Evolutionary conservation across 2,888 invertebrate species (phyloP).

Genomic region (Odiellus spinosus): DNA sequence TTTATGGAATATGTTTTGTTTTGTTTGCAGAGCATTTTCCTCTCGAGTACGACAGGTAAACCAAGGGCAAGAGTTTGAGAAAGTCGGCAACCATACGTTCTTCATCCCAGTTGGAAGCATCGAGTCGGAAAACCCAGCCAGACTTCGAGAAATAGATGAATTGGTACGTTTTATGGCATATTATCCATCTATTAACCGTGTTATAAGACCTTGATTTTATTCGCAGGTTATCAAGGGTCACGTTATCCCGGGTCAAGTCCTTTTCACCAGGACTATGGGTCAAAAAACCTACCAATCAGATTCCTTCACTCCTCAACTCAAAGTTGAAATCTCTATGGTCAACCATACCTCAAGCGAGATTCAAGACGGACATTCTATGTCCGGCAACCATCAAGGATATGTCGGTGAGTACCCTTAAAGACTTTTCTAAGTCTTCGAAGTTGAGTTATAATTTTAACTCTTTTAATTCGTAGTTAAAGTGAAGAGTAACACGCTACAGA

Average conservation of each 20-base stretch:
- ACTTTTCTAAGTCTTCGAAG: no score
- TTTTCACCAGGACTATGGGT: conserved; percentile 56
- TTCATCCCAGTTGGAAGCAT: conserved; percentile 82
- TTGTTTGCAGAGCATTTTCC: conserved; percentile 45
- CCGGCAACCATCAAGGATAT: conserved; percentile 12
- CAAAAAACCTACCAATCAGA: conserved; percentile 52
- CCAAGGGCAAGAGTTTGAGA: conserved; percentile 44
- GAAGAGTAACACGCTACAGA: conserved; percentile 33
- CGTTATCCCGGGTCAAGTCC: conserved; percentile 66
- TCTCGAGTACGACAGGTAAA: conserved; percentile 54
- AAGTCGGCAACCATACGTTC: conserved; percentile 47
- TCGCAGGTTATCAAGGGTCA: conserved; percentile 52
- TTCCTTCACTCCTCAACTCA: conserved; percentile 65
- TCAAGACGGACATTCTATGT: no score
- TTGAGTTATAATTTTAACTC: no score
- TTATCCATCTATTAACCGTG: neutral
- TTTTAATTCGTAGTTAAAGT: conserved; percentile 43
- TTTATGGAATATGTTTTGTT: no score
- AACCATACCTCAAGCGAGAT: conserved; percentile 16
- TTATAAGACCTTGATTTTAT: neutral
- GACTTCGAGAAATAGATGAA: conserved; percentile 13
- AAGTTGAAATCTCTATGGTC: conserved; percentile 47
- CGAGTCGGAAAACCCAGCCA: conserved; percentile 11
- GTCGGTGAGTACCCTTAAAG: conserved; percentile 12
- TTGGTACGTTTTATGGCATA: conserved; percentile 4